Evolutionary conservation across 2,113 vertebrate genomes (phyloP).

Genomic region (Sinocyclocheilus maitianheensis): DNA sequence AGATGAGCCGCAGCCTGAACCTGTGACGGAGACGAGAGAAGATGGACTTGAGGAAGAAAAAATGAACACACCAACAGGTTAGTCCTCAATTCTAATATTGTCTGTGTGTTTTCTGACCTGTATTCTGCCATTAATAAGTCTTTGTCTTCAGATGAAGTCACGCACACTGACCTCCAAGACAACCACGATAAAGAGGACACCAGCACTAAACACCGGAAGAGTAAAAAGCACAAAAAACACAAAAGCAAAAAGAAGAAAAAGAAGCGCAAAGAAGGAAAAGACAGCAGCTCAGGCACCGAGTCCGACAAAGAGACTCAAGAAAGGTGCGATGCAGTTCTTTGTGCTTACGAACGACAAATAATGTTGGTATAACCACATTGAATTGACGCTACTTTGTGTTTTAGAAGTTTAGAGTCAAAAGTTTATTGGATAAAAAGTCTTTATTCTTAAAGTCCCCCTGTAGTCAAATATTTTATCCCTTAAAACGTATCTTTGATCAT

Average conservation of each 20-base stretch:
- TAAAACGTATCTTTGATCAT: no score
- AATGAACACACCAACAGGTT: constrained; percentile 37
- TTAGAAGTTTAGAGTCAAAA: neutral
- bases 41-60: constrained; percentile 17
- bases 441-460: neutral
- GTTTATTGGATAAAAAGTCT: neutral
- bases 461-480: no score
- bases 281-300: constrained; percentile 71
- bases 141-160: constrained; percentile 37
- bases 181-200: constrained; percentile 58
- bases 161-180: neutral
- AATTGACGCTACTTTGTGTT: constrained; percentile 49
- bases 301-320: constrained; percentile 69
- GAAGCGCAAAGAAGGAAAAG: constrained; percentile 84
- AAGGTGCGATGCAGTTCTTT: constrained; percentile 56
- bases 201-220: constrained; percentile 78
- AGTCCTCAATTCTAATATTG: neutral
- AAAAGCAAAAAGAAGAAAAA: constrained; percentile 92
- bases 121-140: neutral
- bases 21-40: constrained; percentile 2
- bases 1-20: constrained; percentile 31
- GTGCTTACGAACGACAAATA: neutral
- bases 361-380: constrained; percentile 39
- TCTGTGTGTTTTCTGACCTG: neutral
- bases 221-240: constrained; percentile 90